Evolutionary conservation across 2,113 vertebrate genomes (phyloP), one percentile per base, ranked within the genome.

Genomic region (Brachyistius frenatus): DNA sequence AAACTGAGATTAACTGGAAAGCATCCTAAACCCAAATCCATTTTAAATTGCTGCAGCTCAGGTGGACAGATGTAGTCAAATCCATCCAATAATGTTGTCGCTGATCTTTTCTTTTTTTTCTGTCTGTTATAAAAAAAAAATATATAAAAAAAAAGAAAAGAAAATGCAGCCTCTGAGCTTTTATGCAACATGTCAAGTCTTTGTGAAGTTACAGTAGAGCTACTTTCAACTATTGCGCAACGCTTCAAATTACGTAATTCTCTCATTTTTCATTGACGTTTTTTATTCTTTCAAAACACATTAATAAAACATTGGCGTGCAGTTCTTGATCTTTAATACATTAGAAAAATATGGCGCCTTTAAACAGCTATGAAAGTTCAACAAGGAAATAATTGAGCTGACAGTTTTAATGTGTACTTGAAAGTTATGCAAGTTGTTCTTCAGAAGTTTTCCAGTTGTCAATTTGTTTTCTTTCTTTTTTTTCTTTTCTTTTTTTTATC

Each of bases 311-410:
- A n/a, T 16, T 63, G 54, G 10, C 2, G n/a, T 3, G 58, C 10
- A 7, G 5, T 46, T 78, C 64, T 68, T 77, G 61, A 80, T 81
- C 47, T 81, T 79, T 78, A 66, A 79, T 66, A 37, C 54, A 82
- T 76, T 54, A 63, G 14, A 66, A 30, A 68, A 52, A 53, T 23
- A 46, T 49, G 23, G n/a, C 70, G 5, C 15, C 3, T 13, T 57
- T 79, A 52, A 57, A 64, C 58, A 36, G 39, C 70, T 55, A 44
- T 53, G 54, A 41, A 64, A 52, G 47, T 60, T 37, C 16, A 23
- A 33, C 39, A 35, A 33, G 5, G n/a, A 57, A 47, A 44, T 31
- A 35, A 74, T 14, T 49, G 30, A 62, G 49, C 49, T 64, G 41
- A 31, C 69, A 37, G 23, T 78, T 54, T 35, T 16, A 67, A 41